Evolutionary conservation across 2,888 invertebrate genomes (phyloP), one percentile per base, ranked within the genome.

Genomic region (Bombylius major): DNA sequence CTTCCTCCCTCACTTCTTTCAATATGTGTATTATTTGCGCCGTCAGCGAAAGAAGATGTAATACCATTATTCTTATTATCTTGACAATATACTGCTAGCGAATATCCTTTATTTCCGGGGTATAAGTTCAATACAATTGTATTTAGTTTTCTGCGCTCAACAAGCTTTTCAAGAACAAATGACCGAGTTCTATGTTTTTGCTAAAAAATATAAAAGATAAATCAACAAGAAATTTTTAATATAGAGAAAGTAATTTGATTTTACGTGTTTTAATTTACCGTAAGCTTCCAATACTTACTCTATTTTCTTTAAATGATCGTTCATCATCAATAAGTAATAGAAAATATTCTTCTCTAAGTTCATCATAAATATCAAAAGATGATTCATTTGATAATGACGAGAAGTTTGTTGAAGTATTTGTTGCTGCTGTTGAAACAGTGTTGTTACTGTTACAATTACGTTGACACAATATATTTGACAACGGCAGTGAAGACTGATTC

Each of bases 101-200:
- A 89, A 77, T 91, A 94, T 65, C 94, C 94, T 75, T 93, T 91
- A 77, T 91, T 90, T 56, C 88, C 90, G 59, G 92, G 89, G 77
- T 93, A 91, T 65, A 95, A 79, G 77, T 92, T 95, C 66, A 95
- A 80, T 67, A 94, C 87, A 69, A 95, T 78, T 62, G 91, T 92
- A 72, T 91, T 91, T 66, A 94, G 80, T 72, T 85, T 85, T 75
- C 94, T 92, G 68, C 82, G 82, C 69, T 85, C 83, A 69, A 93
- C 84, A 67, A 94, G 78, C 73, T 90, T 88, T 70, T 89, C 89
- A 73, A 95, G 78, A 64, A 93, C 80, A 75, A 84, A 82, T 61
- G 86, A 84, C 67, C 82, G 70, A 45, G 68, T 69, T n/a, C 73
- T 69, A 51, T 73, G 69, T 59, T 70, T 71, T 31, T 72, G 65